Evolutionary conservation across 1,140 invertebrate species (phyloP), one percentile per base, ranked within the genome.

Genomic region (Diorhabda carinulata): DNA sequence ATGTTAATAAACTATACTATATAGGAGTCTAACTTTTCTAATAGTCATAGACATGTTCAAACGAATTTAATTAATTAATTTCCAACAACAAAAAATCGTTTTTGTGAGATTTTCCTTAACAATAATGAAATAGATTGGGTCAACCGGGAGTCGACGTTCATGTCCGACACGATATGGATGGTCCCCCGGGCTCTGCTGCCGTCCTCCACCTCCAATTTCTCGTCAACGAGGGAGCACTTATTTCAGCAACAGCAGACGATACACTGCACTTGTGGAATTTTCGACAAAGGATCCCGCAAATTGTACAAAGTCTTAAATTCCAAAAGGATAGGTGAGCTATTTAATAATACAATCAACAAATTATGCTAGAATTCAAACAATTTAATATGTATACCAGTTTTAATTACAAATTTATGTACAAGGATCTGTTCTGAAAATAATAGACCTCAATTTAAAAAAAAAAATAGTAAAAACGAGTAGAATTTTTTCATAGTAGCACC

Each of bases 181-280:
- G 77, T 58, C 78, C 74, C 42, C 78, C 79, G 64, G 77, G 80
- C 43, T 80, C 82, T 43, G 81, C 83, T 57, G 90, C 93, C 43
- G 93, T 99, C 6, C 86, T 94, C 71, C 95, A 97, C 82, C 87
- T 98, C 67, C 87, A 93, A 78, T 99, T 99, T 83, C 86, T 99
- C 64, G 86, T 97, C 72, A 99, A 99, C 86, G 97, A 99, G 85
- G 98, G 97, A 72, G 93, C 92, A 41, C 85, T 99, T 58, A 89
- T 99, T 66, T 96, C 95, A 3, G 93, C 94, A 66, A 97, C 96
- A 59, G 90, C 93, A 3, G 97, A 99, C 83, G 96, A 99, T 83
- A 92, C 89, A 72, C 82, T 99, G 61, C 96, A 99, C 84, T 86
- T 99, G 71, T 99, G 98, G 98, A 98, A 94, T 86, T 96, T 97